phyloP scores from a whole-genome alignment of 2,888 invertebrate genomes.

The Pherbina coryleti region DNA sequence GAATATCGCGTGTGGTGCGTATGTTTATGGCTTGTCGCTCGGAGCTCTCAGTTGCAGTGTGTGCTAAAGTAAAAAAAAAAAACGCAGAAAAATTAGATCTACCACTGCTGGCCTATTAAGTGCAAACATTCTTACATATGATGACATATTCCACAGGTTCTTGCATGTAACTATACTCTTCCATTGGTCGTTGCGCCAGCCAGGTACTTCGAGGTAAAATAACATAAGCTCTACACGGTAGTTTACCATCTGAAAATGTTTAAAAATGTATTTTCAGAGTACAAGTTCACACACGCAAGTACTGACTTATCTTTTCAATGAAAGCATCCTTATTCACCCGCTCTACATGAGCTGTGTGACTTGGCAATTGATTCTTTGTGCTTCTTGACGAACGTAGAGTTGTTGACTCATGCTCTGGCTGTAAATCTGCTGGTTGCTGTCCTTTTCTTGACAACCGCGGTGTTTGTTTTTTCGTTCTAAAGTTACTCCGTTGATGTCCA shows the following conservation, averaged over 20 bases:
- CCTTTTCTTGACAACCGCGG: not conserved
- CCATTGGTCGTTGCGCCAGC: constrained; percentile 71
- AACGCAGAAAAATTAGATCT: not conserved
- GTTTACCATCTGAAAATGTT: constrained; percentile 53
- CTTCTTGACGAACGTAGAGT: not conserved
- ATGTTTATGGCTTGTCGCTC: constrained; percentile 70
- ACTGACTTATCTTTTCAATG: constrained; percentile 57
- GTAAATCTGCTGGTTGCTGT: not conserved
- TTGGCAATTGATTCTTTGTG: not conserved
- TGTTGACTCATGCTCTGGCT: not conserved
- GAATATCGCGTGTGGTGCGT: constrained; percentile 70
- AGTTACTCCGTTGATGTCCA: not conserved
- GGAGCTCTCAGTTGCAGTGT: constrained; percentile 71
- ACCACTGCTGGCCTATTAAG: not conserved
- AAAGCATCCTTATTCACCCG: constrained; percentile 56
- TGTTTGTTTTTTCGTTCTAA: not conserved
- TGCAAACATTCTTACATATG: constrained; percentile 67
- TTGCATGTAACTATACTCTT: constrained; percentile 59
- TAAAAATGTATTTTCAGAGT: not conserved
- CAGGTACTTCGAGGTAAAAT: constrained; percentile 68
- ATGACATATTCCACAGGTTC: constrained; percentile 70
- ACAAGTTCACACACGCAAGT: not conserved
- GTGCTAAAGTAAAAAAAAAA: constrained; percentile 60
- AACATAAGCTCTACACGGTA: constrained; percentile 57
- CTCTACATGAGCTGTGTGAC: constrained; percentile 51